phyloP scores from a whole-genome alignment of 2,797 vertebrate species.

The Aplochiton taeniatus region DNA sequence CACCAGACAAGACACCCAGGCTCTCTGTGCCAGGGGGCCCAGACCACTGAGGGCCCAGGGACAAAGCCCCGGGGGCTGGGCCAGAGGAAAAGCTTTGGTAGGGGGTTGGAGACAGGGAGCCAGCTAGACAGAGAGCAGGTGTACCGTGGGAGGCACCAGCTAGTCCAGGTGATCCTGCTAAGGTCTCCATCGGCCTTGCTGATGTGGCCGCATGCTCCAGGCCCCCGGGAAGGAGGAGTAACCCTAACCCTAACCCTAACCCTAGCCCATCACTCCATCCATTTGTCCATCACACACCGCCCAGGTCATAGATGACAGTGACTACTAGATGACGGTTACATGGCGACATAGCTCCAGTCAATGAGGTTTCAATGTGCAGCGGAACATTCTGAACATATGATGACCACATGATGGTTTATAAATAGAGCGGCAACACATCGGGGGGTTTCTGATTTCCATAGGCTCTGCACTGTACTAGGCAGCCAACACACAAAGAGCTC shows the following conservation, averaged over 20 bases:
- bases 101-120: background rate
- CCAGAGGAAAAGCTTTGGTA: background rate
- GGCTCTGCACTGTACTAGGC: background rate
- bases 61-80: background rate
- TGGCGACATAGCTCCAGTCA: background rate
- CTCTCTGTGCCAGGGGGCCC: slow-evolving; percentile 17
- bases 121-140: no score
- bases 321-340: no score
- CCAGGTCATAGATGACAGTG: no score
- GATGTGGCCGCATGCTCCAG: no score
- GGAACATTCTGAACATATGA: no score
- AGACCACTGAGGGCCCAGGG: background rate
- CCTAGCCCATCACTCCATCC: no score
- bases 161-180: no score
- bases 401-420: slow-evolving; percentile 2
- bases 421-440: slow-evolving; percentile 1
- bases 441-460: slow-evolving; percentile 6
- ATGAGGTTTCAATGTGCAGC: background rate
- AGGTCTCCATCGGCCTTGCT: no score
- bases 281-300: no score
- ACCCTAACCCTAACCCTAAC: no score
- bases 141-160: no score
- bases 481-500: slow-evolving; percentile 1
- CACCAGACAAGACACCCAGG: slow-evolving; percentile 44
- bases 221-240: no score